Conservation (phyloP, 2,888 invertebrate species). For the Dromius quadrimaculatus region DNA sequence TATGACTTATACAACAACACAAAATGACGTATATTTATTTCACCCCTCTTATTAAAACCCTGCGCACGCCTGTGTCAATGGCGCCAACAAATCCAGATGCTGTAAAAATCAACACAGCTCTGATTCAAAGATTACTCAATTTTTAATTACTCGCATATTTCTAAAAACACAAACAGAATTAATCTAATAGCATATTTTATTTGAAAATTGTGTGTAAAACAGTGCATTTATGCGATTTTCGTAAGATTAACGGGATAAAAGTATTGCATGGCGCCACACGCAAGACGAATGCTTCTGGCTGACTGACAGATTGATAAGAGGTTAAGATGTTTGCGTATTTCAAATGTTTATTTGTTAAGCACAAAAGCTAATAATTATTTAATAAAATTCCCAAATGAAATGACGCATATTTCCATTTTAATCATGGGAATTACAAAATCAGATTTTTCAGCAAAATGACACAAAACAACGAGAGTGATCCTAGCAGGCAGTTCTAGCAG, state of each 20-base stretch:
- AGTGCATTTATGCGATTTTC: slow-evolving; percentile 29
- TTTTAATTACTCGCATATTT: slow-evolving; percentile 49
- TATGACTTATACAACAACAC: too few relatives aligned
- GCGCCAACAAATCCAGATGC: slow-evolving; percentile 44
- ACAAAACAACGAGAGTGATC: too few relatives aligned
- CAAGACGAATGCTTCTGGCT: slow-evolving; percentile 28
- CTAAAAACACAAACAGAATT: slow-evolving; percentile 26
- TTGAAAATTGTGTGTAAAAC: slow-evolving; percentile 11
- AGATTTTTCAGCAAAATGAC: too few relatives aligned
- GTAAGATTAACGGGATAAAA: slow-evolving; percentile 11
- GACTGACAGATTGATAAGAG: slow-evolving; percentile 36
- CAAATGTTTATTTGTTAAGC: background rate
- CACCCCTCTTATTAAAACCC: too few relatives aligned
- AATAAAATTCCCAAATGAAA: too few relatives aligned
- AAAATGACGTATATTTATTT: too few relatives aligned
- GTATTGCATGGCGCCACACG: slow-evolving; percentile 35
- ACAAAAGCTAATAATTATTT: slow-evolving; percentile 9
- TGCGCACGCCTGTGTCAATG: too few relatives aligned
- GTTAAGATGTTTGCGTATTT: slow-evolving; percentile 17
- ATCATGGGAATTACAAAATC: too few relatives aligned
- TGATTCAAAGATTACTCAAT: slow-evolving; percentile 42
- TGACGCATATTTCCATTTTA: too few relatives aligned
- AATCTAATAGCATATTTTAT: slow-evolving; percentile 24
- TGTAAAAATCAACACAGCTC: slow-evolving; percentile 29
- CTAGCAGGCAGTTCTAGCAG: too few relatives aligned